Evolutionary conservation across 2,113 vertebrate species (phyloP).

Genomic region (Otis tarda): DNA sequence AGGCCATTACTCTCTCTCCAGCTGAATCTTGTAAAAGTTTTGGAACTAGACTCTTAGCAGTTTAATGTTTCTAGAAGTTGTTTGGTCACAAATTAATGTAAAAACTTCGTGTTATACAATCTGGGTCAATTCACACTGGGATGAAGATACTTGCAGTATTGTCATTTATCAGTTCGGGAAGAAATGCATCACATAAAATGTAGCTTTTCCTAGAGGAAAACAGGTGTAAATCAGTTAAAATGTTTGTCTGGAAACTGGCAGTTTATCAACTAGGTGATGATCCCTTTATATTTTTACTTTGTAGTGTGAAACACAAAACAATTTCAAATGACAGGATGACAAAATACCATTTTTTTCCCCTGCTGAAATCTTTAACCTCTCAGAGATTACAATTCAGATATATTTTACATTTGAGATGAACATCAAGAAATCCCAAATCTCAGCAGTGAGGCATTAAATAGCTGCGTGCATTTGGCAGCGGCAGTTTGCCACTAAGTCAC

Average conservation of each 20-base stretch:
- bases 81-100: not conserved
- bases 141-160: slow-evolving; percentile 36
- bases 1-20: not conserved
- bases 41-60: not conserved
- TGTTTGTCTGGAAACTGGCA: slow-evolving; percentile 64
- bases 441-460: slow-evolving; percentile 54
- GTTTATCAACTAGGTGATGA: slow-evolving; percentile 75
- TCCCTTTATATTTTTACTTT: slow-evolving; percentile 73
- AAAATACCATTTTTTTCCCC: slow-evolving; percentile 45
- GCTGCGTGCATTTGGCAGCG: not conserved
- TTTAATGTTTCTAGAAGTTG: not conserved
- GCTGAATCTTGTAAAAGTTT: not conserved
- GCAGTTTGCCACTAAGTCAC: slow-evolving; percentile 9
- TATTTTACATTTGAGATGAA: slow-evolving; percentile 71
- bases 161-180: slow-evolving; percentile 56
- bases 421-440: slow-evolving; percentile 51
- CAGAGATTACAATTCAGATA: slow-evolving; percentile 43
- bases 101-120: not conserved
- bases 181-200: slow-evolving; percentile 63
- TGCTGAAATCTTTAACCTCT: slow-evolving; percentile 62
- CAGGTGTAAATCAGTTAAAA: slow-evolving; percentile 74
- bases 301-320: slow-evolving; percentile 66
- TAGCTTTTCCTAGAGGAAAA: slow-evolving; percentile 66
- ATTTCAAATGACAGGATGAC: slow-evolving; percentile 68
- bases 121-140: slow-evolving; percentile 35